Percentiles rank a stretch among this genome's conserved stretches.
These are phyloP conservation scores for Tinamus guttatus DNA, from an alignment of 2,113 vertebrate genomes.

Conservation along the genomic window DNA sequence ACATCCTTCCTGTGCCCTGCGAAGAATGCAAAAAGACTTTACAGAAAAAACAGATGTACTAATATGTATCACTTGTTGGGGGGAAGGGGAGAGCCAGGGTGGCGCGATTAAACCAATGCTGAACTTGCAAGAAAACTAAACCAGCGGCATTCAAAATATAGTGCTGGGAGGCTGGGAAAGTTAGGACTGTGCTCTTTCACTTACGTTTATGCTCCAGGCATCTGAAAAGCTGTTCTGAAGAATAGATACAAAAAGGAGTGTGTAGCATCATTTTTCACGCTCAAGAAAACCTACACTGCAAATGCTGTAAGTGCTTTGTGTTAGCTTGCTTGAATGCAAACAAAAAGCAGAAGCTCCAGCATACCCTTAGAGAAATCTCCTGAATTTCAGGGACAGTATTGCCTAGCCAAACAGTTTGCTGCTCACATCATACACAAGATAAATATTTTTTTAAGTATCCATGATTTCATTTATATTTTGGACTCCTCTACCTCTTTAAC, in stretches of 20 bases:
- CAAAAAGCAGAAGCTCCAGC: constrained; percentile 1
- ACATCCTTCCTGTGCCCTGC: constrained; percentile 81
- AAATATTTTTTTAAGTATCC: background rate
- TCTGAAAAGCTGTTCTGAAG: constrained; percentile 2
- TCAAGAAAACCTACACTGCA: background rate
- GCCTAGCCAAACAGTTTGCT: background rate
- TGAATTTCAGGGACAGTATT: background rate
- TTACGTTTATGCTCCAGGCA: constrained; percentile 14
- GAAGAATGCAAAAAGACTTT: constrained; percentile 77
- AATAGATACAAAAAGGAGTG: background rate
- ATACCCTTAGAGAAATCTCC: background rate
- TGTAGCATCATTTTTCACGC: constrained; percentile 1
- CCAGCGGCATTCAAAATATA: background rate
- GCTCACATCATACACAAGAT: background rate
- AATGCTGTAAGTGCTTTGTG: background rate
- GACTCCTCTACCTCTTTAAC: background rate
- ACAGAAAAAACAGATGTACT: constrained; percentile 74
- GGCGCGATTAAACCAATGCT: constrained; percentile 4
- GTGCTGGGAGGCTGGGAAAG: background rate
- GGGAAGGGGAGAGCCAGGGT: constrained; percentile 51
- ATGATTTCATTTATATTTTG: background rate
- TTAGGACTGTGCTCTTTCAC: background rate
- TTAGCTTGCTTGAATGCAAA: background rate
- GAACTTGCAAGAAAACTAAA: constrained; percentile 50
- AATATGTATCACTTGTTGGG: constrained; percentile 62